Evolutionary conservation across 2,797 vertebrate species (phyloP).

Genomic region (Ciconia nigra): DNA sequence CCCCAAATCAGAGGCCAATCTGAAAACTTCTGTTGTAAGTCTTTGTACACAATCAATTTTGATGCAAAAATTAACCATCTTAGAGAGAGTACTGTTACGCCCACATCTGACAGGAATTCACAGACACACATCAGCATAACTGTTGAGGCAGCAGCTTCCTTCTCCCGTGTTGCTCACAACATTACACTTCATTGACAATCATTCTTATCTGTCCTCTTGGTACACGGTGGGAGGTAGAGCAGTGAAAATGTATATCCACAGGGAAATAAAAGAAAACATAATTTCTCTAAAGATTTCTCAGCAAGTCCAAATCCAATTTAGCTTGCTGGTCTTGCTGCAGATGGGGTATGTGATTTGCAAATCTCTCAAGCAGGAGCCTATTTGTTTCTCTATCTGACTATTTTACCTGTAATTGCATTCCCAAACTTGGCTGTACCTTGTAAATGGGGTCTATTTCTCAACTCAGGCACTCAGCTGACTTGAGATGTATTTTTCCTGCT

Average conservation of each 20-base stretch:
- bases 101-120: not conserved
- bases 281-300: constrained; percentile 29
- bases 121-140: not conserved
- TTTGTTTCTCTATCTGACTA: constrained; percentile 24
- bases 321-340: not conserved
- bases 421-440: not conserved
- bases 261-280: constrained; percentile 33
- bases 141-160: not conserved
- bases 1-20: not conserved
- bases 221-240: not conserved
- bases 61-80: not conserved
- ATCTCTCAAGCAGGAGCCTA: not conserved
- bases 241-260: not conserved
- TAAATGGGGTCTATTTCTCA: not conserved
- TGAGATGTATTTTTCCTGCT: not conserved
- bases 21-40: not conserved
- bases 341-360: not conserved
- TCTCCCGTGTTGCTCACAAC: not conserved
- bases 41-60: not conserved
- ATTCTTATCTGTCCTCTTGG: not conserved
- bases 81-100: not conserved
- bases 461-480: not conserved
- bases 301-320: constrained; percentile 17
- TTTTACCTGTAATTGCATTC: not conserved
- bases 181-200: not conserved